These are phyloP conservation scores for Nyctibius grandis DNA, from an alignment of 2,797 vertebrate genomes.

Conservation along the genomic window DNA sequence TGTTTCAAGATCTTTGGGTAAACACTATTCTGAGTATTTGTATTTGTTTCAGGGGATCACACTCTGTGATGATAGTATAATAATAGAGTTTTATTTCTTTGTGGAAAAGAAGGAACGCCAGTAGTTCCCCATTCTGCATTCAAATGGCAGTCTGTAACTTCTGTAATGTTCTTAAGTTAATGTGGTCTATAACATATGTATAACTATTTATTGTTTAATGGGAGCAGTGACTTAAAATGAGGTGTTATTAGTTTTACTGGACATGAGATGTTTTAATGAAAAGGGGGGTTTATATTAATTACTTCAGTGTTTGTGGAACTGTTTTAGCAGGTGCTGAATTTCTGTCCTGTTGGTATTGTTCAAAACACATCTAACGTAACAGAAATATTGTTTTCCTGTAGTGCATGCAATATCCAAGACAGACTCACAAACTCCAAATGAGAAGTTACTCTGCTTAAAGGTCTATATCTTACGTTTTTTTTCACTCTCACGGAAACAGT, in stretches of 20 bases:
- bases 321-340: background rate
- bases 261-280: background rate
- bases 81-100: background rate
- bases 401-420: background rate
- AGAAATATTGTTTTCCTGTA: background rate
- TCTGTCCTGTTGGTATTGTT: background rate
- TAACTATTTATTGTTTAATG: background rate
- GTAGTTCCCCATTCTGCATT: background rate
- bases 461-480: constrained; percentile 1
- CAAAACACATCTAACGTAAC: background rate
- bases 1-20: background rate
- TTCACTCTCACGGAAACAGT: constrained; percentile 11
- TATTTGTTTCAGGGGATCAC: background rate
- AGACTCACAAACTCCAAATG: background rate
- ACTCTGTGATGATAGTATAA: background rate
- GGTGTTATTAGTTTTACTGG: background rate
- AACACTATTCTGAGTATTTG: background rate
- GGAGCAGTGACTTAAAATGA: background rate
- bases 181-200: background rate
- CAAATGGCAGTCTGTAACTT: background rate
- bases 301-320: background rate
- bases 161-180: background rate
- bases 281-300: background rate
- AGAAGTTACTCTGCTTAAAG: background rate
- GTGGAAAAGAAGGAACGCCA: background rate